Base-by-base conservation (phyloP, 2,888 invertebrate species). In the Eupelmus urozonus region DNA sequence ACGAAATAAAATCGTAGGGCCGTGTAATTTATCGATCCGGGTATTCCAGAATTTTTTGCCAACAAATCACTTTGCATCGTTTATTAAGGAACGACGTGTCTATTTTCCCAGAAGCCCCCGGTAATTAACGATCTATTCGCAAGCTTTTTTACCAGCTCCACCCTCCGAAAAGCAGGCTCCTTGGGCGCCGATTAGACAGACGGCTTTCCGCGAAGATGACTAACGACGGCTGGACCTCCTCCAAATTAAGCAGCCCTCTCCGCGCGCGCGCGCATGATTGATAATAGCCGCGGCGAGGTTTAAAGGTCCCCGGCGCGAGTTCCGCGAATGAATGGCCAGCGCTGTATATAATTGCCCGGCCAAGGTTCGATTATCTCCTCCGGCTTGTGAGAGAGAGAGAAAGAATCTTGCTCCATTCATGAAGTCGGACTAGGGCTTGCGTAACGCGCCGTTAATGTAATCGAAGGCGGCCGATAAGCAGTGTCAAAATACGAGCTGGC, bases 121-220 rank as follows among this genome's bases (percentile, higher is more conserved):
- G n/a, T n/a, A n/a, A n/a, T n/a, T n/a, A n/a, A n/a, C n/a, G n/a
- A n/a, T n/a, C n/a, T n/a, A n/a, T n/a, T n/a, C n/a, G n/a, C n/a
- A n/a, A n/a, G n/a, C n/a, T n/a, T n/a, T n/a, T n/a, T n/a, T n/a
- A n/a, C n/a, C n/a, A n/a, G n/a, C n/a, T n/a, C n/a, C n/a, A n/a
- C n/a, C n/a, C n/a, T n/a, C n/a, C n/a, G n/a, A n/a, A n/a, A n/a
- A n/a, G n/a, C n/a, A n/a, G n/a, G n/a, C n/a, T n/a, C n/a, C n/a
- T n/a, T n/a, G 18, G 11, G 51, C 51, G 45, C 53, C 62, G 62
- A 73, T 73, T 72, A 66, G 66, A 72, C 71, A 63, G 76, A 76
- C 73, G 76, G 49, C 45, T 78, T 69, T 74, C 77, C 45, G 72
- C 71, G 77, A 77, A 69, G 71, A 69, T 67, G 66, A 71, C 76